Evolutionary conservation across 2,113 vertebrate species (phyloP), one percentile per base, ranked within the genome.

Genomic region (Murina feae): DNA sequence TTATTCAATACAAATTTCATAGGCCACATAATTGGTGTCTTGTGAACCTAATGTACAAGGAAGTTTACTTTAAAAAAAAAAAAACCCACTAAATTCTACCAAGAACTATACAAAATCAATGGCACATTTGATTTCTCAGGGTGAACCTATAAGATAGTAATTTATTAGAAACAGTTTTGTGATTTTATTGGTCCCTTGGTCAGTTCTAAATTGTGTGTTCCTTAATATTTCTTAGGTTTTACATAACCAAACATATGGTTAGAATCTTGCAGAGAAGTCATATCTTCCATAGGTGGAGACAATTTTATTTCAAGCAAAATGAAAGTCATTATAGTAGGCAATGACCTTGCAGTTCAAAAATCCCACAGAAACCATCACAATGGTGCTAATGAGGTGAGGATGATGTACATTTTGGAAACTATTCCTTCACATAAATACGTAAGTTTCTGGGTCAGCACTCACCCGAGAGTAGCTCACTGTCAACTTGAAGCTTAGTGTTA

Each of bases 371-470:
- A 87, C 14, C 4, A 83, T 82, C 30, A 89, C 72, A 91, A 80
- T 8, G 11, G 23, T 93, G 86, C 68, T 68, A 74, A 78, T 75
- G n/a, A 76, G 28, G 78, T 65, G 74, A 78, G 66, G 63, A 65
- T 65, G 35, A 60, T 21, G 23, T 53, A 72, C 37, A 74, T 78
- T 89, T 86, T 86, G 63, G 72, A 94, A 95, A 84, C 71, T 63
- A 17, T 78, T 63, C 25, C 47, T 85, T 9, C 47, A 23, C 13
- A 21, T 83, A 95, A 80, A 89, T 78, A 93, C 35, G 20, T 65
- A 51, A 55, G 68, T 96, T 95, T 96, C 94, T 94, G 79, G 72
- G 55, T 96, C 55, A 53, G 39, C 74, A 92, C 30, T 94, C 55
- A 71, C 75, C 37, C 5, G 9, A 89, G 60, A 79, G 32, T 28